phyloP scores from a whole-genome alignment of 2,888 invertebrate genomes.

The Adelognathus sp. region DNA sequence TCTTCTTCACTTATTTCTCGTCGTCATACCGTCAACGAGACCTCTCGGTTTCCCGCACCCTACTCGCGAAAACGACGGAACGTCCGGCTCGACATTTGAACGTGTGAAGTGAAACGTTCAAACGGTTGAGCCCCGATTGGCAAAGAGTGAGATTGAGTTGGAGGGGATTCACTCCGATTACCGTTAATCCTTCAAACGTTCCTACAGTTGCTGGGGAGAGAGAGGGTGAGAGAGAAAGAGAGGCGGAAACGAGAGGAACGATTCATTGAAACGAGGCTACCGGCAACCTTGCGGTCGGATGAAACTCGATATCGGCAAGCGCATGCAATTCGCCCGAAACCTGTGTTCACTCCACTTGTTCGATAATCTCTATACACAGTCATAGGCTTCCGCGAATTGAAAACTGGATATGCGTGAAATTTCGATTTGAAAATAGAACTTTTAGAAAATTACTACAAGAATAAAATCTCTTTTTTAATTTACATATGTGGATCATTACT shows the following conservation, averaged over 20 bases:
- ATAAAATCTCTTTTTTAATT: no score
- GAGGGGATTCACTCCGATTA: conserved; percentile 37
- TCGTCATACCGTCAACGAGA: neutral
- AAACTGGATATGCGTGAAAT: no score
- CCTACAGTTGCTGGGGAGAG: conserved; percentile 16
- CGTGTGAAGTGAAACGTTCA: conserved; percentile 49
- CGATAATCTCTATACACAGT: neutral
- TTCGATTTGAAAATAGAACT: no score
- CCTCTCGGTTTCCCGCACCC: conserved; percentile 20
- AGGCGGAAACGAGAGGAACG: neutral
- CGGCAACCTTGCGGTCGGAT: neutral
- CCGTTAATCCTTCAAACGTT: conserved; percentile 50
- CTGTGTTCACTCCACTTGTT: neutral
- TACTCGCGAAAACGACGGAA: conserved; percentile 30
- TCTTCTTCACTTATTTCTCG: conserved; percentile 8
- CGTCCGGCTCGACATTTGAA: conserved; percentile 32
- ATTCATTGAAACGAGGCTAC: conserved; percentile 29
- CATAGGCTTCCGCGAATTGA: neutral
- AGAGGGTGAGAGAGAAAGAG: no score
- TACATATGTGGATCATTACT: no score
- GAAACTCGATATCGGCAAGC: neutral
- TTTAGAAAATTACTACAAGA: no score
- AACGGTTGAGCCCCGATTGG: conserved; percentile 14
- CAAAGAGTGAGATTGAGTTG: conserved; percentile 16
- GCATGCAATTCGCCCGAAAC: neutral